Evolutionary conservation across 2,888 invertebrate genomes (phyloP).

Genomic region (Busseola fusca): DNA sequence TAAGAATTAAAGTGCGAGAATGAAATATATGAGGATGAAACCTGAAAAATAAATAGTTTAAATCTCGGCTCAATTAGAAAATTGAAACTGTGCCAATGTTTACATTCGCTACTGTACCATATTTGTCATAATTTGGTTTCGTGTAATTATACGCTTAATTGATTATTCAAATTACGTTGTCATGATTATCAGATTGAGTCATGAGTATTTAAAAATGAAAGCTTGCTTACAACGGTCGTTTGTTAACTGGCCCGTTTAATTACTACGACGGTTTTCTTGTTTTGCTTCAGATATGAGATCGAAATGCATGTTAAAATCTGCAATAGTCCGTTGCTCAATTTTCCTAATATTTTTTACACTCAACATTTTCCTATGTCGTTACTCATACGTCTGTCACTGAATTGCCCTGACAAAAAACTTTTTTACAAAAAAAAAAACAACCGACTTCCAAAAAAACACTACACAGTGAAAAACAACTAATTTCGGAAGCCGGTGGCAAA

Average conservation of each 20-base stretch:
- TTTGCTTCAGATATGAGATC: constrained; percentile 11
- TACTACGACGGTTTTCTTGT: constrained; percentile 33
- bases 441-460: no score
- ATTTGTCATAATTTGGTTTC: constrained; percentile 53
- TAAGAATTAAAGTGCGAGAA: neutral
- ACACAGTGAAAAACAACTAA: no score
- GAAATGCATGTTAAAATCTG: neutral
- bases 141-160: constrained; percentile 51
- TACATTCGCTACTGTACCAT: constrained; percentile 37
- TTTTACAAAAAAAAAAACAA: no score
- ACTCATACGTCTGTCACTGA: no score
- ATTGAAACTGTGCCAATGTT: constrained; percentile 29
- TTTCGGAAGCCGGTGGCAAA: no score
- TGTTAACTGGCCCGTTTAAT: constrained; percentile 52
- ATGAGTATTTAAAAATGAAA: constrained; percentile 55
- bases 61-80: neutral
- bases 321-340: constrained; percentile 3
- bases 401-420: no score
- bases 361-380: no score
- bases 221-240: constrained; percentile 40
- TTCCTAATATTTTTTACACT: no score
- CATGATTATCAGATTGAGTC: constrained; percentile 50
- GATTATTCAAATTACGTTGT: constrained; percentile 55
- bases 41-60: constrained; percentile 12
- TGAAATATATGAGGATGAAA: neutral